Conservation (phyloP, 2,888 invertebrate species). For the Plagiodera versicolora region DNA sequence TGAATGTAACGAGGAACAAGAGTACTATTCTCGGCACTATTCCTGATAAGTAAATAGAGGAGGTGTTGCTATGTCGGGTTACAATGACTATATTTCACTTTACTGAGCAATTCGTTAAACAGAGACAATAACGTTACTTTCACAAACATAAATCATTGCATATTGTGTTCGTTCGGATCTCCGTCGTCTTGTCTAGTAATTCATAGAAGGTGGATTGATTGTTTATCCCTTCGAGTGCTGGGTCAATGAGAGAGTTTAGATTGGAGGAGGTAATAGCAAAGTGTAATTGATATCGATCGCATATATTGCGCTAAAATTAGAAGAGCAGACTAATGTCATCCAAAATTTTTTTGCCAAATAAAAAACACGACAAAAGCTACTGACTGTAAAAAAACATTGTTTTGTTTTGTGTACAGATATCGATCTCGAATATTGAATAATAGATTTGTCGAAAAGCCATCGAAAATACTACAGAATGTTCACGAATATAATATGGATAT, state of each 20-base stretch:
- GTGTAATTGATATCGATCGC: neutral
- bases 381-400: no score
- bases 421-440: no score
- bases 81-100: slow-evolving; percentile 28
- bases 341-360: no score
- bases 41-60: slow-evolving; percentile 16
- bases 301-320: no score
- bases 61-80: slow-evolving; percentile 27
- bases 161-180: slow-evolving; percentile 8
- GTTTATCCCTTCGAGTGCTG: slow-evolving; percentile 1
- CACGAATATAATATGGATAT: no score
- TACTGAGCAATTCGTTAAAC: slow-evolving; percentile 27
- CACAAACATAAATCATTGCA: slow-evolving; percentile 25
- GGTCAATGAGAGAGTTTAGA: neutral
- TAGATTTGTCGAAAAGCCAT: no score
- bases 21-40: slow-evolving; percentile 7
- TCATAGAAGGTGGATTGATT: slow-evolving; percentile 2
- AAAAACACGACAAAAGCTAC: no score
- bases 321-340: no score
- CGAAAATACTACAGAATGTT: no score
- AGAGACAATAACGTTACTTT: slow-evolving; percentile 29
- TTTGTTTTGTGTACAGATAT: no score
- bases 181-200: neutral
- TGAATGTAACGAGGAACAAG: neutral
- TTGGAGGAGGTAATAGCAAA: neutral